Base-by-base conservation (phyloP, 2,113 vertebrate genomes). In the Epinephelus lanceolatus region DNA sequence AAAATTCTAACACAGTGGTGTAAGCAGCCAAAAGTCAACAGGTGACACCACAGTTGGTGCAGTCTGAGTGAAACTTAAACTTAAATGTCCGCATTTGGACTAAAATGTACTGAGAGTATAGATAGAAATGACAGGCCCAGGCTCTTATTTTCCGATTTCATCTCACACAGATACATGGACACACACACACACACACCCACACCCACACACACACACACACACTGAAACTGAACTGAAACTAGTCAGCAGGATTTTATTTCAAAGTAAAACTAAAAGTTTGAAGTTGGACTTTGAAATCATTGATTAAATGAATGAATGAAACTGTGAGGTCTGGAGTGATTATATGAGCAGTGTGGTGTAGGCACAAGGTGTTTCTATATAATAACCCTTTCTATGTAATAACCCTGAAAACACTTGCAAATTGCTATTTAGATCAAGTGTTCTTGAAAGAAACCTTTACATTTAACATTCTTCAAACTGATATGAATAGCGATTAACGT, bases 181-280 rank as follows among this genome's bases (percentile, higher is more conserved):
- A 30, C 37, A 37, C 27, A 70, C 81, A 37, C 27, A 70, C 81
- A 70, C 81, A 40, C 45, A 30, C 37, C 27, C 27, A 70, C 81
- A 78, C 68, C 80, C 84, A 74, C 23, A 68, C 40, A 68, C 30
- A 30, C 3, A 30, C 30, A 78, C 68, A 82, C 82, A 74, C 23
- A 68, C 40, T 30, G 30, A 30, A 30, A 30, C 30, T 30, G 30
- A 30, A 68, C 75, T 49, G 65, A 80, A 90, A 88, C 71, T 53
- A 65, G 76, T 78, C 91, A 94, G 89, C 89, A 93, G 91, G 81
- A 75, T 91, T 92, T 91, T 83, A 89, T 92, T 94, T 91, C 80
- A 83, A 18, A 79, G 72, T 83, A 88, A 92, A 92, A 89, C 84
- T 81, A 91, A 85, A 75, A 88, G 67, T 63, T 63, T 21, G n/a